Evolutionary conservation across 1,140 invertebrate species (phyloP).

Genomic region (Camponotus pennsylvanicus): DNA sequence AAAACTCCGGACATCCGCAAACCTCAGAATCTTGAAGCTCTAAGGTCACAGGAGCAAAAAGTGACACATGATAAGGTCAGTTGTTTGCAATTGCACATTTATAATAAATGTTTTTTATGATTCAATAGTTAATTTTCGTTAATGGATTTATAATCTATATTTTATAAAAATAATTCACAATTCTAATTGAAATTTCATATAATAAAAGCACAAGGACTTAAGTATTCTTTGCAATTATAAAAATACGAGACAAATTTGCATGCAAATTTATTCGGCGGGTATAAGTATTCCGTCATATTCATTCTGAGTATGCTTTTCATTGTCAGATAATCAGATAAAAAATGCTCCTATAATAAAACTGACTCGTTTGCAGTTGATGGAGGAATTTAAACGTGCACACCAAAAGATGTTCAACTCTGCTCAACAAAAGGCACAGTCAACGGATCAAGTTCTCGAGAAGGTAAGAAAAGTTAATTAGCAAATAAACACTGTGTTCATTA

Average conservation of each 20-base stretch:
- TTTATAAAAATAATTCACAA: no score
- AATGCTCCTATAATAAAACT: background rate
- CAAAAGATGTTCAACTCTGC: conserved; percentile 92
- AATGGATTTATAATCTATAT: no score
- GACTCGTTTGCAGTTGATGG: conserved; percentile 89
- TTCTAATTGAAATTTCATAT: no score
- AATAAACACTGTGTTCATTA: background rate
- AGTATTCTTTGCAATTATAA: no score
- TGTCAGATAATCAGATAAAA: background rate
- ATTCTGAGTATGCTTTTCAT: no score
- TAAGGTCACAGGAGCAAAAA: conserved; percentile 82
- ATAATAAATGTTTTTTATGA: background rate
- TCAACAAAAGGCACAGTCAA: conserved; percentile 78
- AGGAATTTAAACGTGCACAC: conserved; percentile 95
- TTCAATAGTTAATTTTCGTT: no score
- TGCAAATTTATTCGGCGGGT: background rate
- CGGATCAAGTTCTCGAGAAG: conserved; percentile 76
- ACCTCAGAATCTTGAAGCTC: conserved; percentile 76
- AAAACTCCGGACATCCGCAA: conserved; percentile 77
- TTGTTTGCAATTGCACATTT: conserved; percentile 15
- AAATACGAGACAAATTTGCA: background rate
- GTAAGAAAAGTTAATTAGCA: conserved; percentile 63
- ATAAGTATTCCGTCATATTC: no score
- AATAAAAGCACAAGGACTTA: no score
- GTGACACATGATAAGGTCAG: conserved; percentile 84